Base-by-base conservation (phyloP, 2,113 vertebrate species). In the Rhegmatorhina hoffmannsi region DNA sequence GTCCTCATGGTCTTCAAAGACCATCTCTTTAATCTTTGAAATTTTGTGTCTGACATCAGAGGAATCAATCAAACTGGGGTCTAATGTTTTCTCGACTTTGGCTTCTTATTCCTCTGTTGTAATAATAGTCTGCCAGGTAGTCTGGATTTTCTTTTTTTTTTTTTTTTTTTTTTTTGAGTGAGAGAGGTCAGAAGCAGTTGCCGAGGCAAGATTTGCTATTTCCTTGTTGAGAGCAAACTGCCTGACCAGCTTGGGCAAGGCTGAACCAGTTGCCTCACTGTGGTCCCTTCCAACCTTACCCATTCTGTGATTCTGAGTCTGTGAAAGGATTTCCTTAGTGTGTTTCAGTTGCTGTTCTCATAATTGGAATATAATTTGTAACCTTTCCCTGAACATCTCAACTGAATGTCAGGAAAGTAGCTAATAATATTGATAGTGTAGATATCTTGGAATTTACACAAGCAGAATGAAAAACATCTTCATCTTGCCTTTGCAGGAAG, bases 291-390 rank as follows among this genome's bases (percentile, higher is more conserved):
- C 19, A 47, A 6, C 28, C 10, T 46, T 29, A 38, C 13, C 18
- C 31, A 11, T 78, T 80, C 55, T 50, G 31, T 74, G 23, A 25
- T 60, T 67, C 33, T 38, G 13, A 3, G 40, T 60, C 56, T 62
- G 46, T 68, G 38, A 53, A 53, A 47, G 9, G 12, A 6, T 87
- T 84, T 76, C 10, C 15, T 73, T 19, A 68, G 13, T 5, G 3
- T 29, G 20, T 55, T 80, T 62, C 23, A 38, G 12, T 38, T 84
- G 13, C 50, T 14, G 5, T 50, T 90, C 29, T 47, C 10, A 24
- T 76, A 91, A 84, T 31, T 86, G 63, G 88, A 79, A 92, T 76
- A 16, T 86, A 56, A 79, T 95, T 82, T 83, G 43, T 83, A 84
- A 76, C 36, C n/a, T 91, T 92, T 89, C 69, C 55, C 29, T 73